A percentile compares a stretch with the other conserved stretches of the same genome.
These are phyloP conservation scores for Corythoichthys haematopterus DNA, from an alignment of 2,113 vertebrate genomes.

Conservation along the genomic window DNA sequence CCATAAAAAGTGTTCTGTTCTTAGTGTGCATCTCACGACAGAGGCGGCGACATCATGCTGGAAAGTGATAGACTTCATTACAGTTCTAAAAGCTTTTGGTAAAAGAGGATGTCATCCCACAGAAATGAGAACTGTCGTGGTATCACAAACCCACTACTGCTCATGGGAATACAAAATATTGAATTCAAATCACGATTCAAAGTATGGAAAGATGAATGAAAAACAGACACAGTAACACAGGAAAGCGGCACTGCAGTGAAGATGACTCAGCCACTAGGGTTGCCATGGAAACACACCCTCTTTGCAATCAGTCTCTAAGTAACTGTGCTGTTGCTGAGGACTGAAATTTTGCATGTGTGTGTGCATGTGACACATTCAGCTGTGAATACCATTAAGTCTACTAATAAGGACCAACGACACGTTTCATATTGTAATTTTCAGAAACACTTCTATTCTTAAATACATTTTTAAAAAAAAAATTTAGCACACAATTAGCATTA, in stretches of 20 bases:
- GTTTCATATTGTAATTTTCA: neutral
- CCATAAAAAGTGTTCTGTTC: neutral
- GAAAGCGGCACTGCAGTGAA: conserved; percentile 44
- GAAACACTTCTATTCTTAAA: neutral
- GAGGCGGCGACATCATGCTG: neutral
- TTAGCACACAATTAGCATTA: no score
- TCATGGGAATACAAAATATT: neutral
- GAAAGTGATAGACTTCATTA: neutral
- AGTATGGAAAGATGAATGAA: conserved; percentile 8
- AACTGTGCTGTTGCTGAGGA: conserved; percentile 58
- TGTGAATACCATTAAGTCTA: neutral
- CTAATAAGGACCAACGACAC: neutral
- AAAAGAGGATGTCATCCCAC: neutral
- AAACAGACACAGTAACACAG: conserved; percentile 16
- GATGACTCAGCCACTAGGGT: conserved; percentile 62
- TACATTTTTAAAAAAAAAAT: no score
- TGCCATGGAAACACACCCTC: conserved; percentile 64
- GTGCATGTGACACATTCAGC: conserved; percentile 4
- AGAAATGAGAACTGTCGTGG: neutral
- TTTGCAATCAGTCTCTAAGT: conserved; percentile 65
- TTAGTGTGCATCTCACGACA: neutral
- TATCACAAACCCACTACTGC: neutral
- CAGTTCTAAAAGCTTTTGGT: neutral
- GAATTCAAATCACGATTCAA: neutral
- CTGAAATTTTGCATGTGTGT: conserved; percentile 18